These are phyloP conservation scores for Microtus montanus DNA, from an alignment of 2,113 vertebrate genomes.

Conservation along the genomic window DNA sequence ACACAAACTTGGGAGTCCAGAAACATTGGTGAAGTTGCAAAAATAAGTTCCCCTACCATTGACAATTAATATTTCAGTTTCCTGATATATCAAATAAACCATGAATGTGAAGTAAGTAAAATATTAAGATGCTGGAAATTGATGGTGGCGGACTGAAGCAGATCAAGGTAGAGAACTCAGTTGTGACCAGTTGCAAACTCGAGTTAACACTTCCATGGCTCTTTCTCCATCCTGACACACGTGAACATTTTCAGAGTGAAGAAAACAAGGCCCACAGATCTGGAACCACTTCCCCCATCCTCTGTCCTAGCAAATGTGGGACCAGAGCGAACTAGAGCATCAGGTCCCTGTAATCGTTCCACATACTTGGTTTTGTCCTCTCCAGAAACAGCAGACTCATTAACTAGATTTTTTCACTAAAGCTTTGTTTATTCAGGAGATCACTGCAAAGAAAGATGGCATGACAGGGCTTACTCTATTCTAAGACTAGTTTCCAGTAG, in stretches of 20 bases:
- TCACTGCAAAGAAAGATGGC: neutral
- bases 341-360: neutral
- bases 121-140: too few relatives aligned
- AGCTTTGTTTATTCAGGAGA: neutral
- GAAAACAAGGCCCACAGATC: too few relatives aligned
- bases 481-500: neutral
- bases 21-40: neutral
- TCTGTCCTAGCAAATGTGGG: neutral
- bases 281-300: too few relatives aligned
- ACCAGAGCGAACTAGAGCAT: too few relatives aligned
- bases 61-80: constrained; percentile 4
- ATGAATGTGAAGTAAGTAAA: too few relatives aligned
- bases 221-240: neutral
- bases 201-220: neutral
- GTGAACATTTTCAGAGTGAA: neutral
- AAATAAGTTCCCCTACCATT: neutral
- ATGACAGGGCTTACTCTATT: neutral
- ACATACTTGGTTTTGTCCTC: neutral
- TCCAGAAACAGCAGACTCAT: neutral
- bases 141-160: neutral
- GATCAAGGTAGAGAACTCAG: neutral
- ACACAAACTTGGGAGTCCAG: neutral
- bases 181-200: neutral
- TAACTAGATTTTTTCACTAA: neutral
- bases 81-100: neutral